Percentiles rank a stretch among this genome's conserved stretches.
These are phyloP conservation scores for Epistrophe eligans DNA, from an alignment of 2,888 invertebrate genomes.

Conservation along the genomic window DNA sequence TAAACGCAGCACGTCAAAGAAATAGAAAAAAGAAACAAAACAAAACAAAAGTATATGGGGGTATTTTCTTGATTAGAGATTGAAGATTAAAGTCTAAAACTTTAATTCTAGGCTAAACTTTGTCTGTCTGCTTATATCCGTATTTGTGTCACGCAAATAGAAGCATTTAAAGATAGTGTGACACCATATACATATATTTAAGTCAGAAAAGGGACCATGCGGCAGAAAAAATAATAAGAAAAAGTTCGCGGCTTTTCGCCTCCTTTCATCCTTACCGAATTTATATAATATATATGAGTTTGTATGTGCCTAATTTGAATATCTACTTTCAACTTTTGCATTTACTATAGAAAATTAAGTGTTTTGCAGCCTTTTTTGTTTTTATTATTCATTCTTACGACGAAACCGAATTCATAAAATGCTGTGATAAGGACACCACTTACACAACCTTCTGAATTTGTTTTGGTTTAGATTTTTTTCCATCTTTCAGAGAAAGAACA, in stretches of 20 bases:
- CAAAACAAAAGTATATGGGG: conserved; percentile 24
- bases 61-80: conserved; percentile 45
- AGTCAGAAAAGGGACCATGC: conserved; percentile 3
- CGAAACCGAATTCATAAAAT: conserved; percentile 31
- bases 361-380: neutral
- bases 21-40: conserved; percentile 9
- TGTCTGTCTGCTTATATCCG: conserved; percentile 11
- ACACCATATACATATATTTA: conserved; percentile 11
- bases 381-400: conserved; percentile 28
- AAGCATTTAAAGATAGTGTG: conserved; percentile 13
- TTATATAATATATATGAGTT: too few relatives aligned
- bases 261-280: neutral
- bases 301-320: neutral
- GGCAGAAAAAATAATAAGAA: neutral
- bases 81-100: conserved; percentile 38
- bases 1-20: conserved; percentile 16
- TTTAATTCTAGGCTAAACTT: conserved; percentile 44
- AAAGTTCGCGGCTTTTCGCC: conserved; percentile 41
- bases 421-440: conserved; percentile 42
- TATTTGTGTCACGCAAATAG: conserved; percentile 37
- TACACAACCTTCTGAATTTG: neutral
- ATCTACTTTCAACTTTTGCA: conserved; percentile 13
- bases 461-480: neutral
- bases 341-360: conserved; percentile 27
- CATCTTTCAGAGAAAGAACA: neutral